These are phyloP conservation scores for Huso huso DNA, from an alignment of 2,797 vertebrate genomes.

Conservation along the genomic window DNA sequence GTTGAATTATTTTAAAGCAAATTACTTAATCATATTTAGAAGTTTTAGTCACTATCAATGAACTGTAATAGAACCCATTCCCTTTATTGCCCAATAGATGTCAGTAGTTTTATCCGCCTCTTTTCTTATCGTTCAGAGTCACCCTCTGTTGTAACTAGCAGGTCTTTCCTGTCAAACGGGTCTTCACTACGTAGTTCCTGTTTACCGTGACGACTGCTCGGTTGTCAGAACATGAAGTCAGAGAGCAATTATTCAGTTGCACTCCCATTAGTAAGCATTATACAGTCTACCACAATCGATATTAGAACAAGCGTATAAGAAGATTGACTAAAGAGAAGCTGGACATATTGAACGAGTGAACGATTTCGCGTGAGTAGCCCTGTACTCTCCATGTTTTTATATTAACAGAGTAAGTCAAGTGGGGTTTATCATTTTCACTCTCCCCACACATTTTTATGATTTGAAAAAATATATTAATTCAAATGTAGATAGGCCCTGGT, in stretches of 20 bases:
- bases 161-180: not conserved
- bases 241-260: conserved; percentile 17
- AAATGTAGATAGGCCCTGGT: no score
- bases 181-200: conserved; percentile 9
- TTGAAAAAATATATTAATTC: no score
- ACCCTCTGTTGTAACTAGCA: not conserved
- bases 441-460: no score
- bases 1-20: no score
- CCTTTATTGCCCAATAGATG: not conserved
- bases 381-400: not conserved
- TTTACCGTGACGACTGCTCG: conserved; percentile 10
- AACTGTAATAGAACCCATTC: no score
- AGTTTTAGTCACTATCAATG: no score
- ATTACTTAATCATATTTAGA: no score
- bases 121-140: not conserved
- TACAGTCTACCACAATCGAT: not conserved
- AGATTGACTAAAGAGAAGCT: not conserved
- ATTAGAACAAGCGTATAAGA: not conserved
- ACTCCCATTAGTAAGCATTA: not conserved
- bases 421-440: no score
- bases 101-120: not conserved
- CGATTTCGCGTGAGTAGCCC: conserved; percentile 12
- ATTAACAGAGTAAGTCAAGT: no score
- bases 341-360: conserved; percentile 8
- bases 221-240: conserved; percentile 1